A percentile compares a stretch with the other conserved stretches of the same genome.
Conservation (phyloP, 2,888 invertebrate species). For the Agriotes lineatus region DNA sequence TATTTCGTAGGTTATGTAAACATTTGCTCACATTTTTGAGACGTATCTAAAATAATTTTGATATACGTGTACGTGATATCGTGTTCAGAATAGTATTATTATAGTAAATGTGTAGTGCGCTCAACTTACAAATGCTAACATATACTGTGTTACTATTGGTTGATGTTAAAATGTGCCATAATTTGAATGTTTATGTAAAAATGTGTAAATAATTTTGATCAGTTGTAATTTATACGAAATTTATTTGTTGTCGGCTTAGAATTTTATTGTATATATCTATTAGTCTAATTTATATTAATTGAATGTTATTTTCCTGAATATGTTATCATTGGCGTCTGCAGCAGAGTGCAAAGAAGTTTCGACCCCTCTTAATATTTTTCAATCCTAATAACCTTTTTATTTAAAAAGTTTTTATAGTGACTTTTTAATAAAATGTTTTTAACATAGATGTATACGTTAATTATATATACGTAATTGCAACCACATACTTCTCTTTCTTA, state of each 20-base stretch:
- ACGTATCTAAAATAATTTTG: conserved; percentile 26
- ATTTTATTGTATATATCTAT: conserved; percentile 53
- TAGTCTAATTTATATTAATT: conserved; percentile 45
- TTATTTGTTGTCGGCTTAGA: conserved; percentile 53
- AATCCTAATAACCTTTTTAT: too few relatives aligned
- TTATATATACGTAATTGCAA: too few relatives aligned
- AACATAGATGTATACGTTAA: too few relatives aligned
- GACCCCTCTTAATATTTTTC: too few relatives aligned
- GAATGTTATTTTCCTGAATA: conserved; percentile 44
- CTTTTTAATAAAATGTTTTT: too few relatives aligned
- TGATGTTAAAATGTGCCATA: conserved; percentile 46
- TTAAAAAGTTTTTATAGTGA: too few relatives aligned
- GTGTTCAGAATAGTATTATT: conserved; percentile 26
- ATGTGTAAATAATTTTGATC: conserved; percentile 41
- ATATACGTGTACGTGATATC: conserved; percentile 22
- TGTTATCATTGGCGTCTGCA: conserved; percentile 33
- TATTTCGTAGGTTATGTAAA: conserved; percentile 32
- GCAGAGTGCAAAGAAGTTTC: too few relatives aligned
- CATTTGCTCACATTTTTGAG: conserved; percentile 25
- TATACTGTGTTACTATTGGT: conserved; percentile 22
- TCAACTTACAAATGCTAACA: conserved; percentile 7
- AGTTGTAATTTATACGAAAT: conserved; percentile 41
- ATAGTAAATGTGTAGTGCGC: conserved; percentile 21
- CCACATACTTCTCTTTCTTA: too few relatives aligned
- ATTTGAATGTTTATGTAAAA: conserved; percentile 37